Percentiles rank a stretch among this genome's conserved stretches.
phyloP scores from a whole-genome alignment of 2,888 invertebrate species.

The Protonemura montana region DNA sequence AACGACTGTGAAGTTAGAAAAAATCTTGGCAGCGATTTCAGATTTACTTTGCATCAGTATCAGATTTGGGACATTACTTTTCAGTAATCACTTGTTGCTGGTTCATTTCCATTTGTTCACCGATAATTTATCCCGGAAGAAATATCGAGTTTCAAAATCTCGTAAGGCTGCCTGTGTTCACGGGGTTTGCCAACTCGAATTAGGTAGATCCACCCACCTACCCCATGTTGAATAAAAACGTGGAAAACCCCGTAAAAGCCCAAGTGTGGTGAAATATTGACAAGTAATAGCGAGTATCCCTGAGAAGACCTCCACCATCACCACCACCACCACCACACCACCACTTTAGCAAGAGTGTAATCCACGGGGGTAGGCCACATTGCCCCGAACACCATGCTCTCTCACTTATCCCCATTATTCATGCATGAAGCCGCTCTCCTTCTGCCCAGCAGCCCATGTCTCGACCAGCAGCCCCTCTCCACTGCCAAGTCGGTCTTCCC shows the following conservation, averaged over 20 bases:
- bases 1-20: neutral
- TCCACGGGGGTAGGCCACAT: slow-evolving; percentile 34
- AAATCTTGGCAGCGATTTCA: slow-evolving; percentile 12
- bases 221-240: neutral
- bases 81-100: slow-evolving; percentile 12
- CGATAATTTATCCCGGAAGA: neutral
- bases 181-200: neutral
- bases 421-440: slow-evolving; percentile 35
- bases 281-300: neutral
- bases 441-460: neutral
- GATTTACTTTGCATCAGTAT: neutral
- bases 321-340: slow-evolving; percentile 25
- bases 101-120: neutral
- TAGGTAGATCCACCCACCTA: neutral
- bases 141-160: neutral
- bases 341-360: slow-evolving; percentile 39
- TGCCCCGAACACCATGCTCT: slow-evolving; percentile 12
- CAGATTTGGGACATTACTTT: neutral
- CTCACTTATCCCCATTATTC: slow-evolving; percentile 41
- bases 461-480: neutral
- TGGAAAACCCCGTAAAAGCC: neutral
- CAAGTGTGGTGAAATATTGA: slow-evolving; percentile 38
- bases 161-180: neutral
- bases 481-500: neutral
- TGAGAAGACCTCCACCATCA: slow-evolving; percentile 17